A percentile compares a stretch with the other conserved stretches of the same genome.
These are phyloP conservation scores for Pituophis catenifer DNA, from an alignment of 2,113 vertebrate genomes.

Conservation along the genomic window DNA sequence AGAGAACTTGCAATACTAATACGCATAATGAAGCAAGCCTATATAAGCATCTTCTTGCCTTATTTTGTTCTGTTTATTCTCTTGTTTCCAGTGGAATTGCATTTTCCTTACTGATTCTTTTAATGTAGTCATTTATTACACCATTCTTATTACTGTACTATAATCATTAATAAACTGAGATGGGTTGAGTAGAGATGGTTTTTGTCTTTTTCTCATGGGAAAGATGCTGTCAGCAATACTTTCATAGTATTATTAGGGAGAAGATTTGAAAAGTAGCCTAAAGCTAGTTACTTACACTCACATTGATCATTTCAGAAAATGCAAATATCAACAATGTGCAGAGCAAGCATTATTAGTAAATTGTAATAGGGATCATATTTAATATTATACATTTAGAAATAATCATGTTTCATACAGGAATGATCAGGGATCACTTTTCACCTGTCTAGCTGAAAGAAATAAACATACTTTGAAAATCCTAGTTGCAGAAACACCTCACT, in stretches of 20 bases:
- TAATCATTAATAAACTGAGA: neutral
- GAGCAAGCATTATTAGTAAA: neutral
- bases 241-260: neutral
- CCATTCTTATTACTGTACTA: neutral
- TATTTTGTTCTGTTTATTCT: neutral
- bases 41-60: neutral
- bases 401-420: neutral
- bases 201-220: neutral
- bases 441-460: neutral
- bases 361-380: neutral
- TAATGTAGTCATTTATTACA: neutral
- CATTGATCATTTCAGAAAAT: neutral
- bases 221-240: neutral
- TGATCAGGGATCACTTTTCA: neutral
- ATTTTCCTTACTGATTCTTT: neutral
- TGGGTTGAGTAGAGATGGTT: neutral
- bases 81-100: neutral
- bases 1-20: neutral
- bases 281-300: neutral
- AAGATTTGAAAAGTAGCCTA: neutral
- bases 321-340: neutral
- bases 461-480: neutral
- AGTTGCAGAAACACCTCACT: too few relatives aligned
- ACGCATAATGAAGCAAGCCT: neutral
- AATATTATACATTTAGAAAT: neutral